Percentiles rank a stretch among this genome's conserved stretches.
These are phyloP conservation scores for Pyrrhosoma nymphula DNA, from an alignment of 2,888 invertebrate genomes.

Conservation along the genomic window DNA sequence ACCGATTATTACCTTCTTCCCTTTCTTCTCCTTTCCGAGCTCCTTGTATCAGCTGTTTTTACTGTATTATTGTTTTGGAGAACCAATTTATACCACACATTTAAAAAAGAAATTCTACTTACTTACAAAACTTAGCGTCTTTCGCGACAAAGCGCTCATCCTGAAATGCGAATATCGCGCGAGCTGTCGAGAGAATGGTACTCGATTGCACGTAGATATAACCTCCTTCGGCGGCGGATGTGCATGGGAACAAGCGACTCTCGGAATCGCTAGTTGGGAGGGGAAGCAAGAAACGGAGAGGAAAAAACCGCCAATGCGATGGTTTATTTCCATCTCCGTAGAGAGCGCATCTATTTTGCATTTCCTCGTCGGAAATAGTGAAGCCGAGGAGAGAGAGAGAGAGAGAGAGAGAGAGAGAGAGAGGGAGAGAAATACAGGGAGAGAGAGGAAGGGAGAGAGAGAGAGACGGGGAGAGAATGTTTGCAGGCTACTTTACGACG, in stretches of 20 bases:
- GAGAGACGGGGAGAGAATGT: background rate
- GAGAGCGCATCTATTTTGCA: slow-evolving; percentile 21
- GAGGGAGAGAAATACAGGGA: background rate
- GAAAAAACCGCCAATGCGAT: background rate
- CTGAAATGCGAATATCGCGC: background rate
- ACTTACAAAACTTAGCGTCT: too few relatives aligned
- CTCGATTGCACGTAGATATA: background rate
- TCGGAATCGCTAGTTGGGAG: background rate
- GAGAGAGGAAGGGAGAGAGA: background rate
- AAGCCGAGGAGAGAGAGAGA: background rate
- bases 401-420: too few relatives aligned
- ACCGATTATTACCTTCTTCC: too few relatives aligned
- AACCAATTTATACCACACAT: too few relatives aligned
- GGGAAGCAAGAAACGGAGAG: background rate
- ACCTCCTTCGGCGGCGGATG: background rate
- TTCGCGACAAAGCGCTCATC: too few relatives aligned
- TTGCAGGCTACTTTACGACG: background rate
- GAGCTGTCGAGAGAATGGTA: background rate
- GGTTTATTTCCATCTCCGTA: slow-evolving; percentile 1
- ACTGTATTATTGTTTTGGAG: too few relatives aligned
- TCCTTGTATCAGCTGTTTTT: too few relatives aligned
- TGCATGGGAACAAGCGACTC: background rate
- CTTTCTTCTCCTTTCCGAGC: too few relatives aligned
- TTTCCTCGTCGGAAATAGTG: slow-evolving; percentile 17
- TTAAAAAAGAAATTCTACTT: too few relatives aligned